phyloP scores from a whole-genome alignment of 2,113 vertebrate species.

The Tringa solitaria region DNA sequence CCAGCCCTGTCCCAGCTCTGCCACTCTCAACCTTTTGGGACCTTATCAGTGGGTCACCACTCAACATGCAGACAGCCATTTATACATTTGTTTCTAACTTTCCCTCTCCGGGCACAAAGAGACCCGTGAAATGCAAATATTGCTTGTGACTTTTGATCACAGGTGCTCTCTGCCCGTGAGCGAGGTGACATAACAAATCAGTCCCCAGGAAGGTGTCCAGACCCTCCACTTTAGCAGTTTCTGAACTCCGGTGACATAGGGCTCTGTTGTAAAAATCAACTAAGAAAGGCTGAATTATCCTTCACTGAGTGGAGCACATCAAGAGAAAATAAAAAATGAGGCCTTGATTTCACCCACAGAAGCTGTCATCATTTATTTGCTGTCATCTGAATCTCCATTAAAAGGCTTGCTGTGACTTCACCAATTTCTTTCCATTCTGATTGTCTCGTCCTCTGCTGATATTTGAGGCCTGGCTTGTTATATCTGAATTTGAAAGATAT shows the following conservation, averaged over 20 bases:
- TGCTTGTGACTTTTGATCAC: not conserved
- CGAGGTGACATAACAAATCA: not conserved
- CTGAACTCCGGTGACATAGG: not conserved
- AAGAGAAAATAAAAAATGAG: constrained; percentile 44
- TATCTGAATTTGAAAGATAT: constrained; percentile 44
- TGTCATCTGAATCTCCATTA: constrained; percentile 30
- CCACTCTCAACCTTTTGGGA: not conserved
- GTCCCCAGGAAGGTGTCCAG: rapidly evolving
- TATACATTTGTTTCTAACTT: not conserved
- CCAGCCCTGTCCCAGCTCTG: not conserved
- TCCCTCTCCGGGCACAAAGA: not conserved
- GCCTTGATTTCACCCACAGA: not conserved
- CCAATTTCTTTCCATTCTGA: constrained; percentile 21
- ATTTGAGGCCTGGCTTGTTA: constrained; percentile 45
- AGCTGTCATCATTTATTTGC: constrained; percentile 53
- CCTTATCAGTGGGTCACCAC: not conserved
- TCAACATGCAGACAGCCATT: not conserved
- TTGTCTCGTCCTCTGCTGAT: not conserved
- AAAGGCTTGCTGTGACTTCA: not conserved
- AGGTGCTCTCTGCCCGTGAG: not conserved
- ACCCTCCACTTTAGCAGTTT: not conserved
- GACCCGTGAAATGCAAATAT: not conserved
- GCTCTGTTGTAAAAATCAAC: not conserved
- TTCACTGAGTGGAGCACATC: not conserved
- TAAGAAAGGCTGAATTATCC: not conserved